These are phyloP conservation scores for Phylloscopus whistleri DNA, from an alignment of 2,113 vertebrate species.

Conservation along the genomic window DNA sequence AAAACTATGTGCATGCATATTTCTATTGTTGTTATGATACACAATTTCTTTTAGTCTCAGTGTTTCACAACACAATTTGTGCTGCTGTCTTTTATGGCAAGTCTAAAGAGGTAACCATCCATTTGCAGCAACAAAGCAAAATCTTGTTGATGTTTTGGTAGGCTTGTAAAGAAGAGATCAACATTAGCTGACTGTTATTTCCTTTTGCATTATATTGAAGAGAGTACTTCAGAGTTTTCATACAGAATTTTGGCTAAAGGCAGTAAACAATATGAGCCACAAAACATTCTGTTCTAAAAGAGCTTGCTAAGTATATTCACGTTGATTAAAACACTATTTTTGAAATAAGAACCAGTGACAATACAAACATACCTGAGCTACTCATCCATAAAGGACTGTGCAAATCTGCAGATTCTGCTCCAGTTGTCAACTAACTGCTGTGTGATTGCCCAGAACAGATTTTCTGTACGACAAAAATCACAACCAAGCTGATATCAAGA, in stretches of 20 bases:
- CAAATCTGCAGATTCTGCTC: constrained; percentile 25
- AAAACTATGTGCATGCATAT: neutral
- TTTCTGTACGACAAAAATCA: neutral
- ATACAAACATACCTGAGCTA: neutral
- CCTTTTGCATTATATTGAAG: neutral
- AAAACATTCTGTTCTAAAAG: neutral
- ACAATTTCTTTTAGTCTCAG: neutral
- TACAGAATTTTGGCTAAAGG: neutral
- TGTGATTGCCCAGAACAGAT: neutral
- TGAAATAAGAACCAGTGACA: constrained; percentile 1
- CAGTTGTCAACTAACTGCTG: neutral
- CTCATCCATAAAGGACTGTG: neutral
- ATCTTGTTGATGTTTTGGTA: neutral
- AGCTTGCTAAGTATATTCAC: neutral
- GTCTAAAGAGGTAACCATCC: neutral
- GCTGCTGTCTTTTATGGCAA: neutral
- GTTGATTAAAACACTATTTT: constrained; percentile 27
- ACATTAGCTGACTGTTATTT: neutral
- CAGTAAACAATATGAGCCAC: neutral
- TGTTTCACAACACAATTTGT: neutral
- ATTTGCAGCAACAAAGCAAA: neutral
- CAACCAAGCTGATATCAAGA: neutral
- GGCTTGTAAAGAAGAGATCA: neutral
- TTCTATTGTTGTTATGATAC: neutral
- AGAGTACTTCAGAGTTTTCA: neutral